phyloP scores from a whole-genome alignment of 2,797 vertebrate genomes.

The Platyrinchus mystaceus region DNA sequence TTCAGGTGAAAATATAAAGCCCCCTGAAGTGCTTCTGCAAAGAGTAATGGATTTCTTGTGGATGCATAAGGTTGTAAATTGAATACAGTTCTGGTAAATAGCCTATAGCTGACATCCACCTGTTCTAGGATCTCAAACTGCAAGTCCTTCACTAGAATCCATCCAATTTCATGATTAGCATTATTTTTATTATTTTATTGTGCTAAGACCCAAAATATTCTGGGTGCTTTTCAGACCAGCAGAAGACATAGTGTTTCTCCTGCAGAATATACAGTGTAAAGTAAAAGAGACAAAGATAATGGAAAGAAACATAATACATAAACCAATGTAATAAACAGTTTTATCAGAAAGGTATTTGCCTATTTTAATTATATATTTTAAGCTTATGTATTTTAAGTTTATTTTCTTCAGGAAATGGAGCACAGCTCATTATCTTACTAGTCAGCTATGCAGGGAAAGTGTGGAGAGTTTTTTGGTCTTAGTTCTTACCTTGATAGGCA shows the following conservation, averaged over 20 bases:
- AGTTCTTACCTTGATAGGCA: not conserved
- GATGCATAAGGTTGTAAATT: not conserved
- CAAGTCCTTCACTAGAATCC: not conserved
- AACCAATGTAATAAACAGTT: not conserved
- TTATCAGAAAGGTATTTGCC: not conserved
- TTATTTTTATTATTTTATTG: not conserved
- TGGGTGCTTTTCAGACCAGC: not conserved
- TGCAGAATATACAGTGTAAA: not conserved
- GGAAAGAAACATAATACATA: not conserved
- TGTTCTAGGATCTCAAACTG: not conserved
- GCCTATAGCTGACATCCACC: not conserved
- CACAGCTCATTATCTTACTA: not conserved
- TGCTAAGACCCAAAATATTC: not conserved
- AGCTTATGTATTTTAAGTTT: not conserved
- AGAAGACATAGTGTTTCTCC: not conserved
- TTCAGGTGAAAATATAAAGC: constrained; percentile 7
- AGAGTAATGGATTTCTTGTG: not conserved
- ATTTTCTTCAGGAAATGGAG: not conserved
- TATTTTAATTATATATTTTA: not conserved
- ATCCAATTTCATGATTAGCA: not conserved
- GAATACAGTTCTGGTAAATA: not conserved
- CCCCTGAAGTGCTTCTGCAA: not conserved
- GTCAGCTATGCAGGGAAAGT: not conserved
- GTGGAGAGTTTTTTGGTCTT: not conserved
- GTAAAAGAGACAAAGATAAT: not conserved